Evolutionary conservation across 2,888 invertebrate genomes (phyloP).

Genomic region (Nomada hirtipes): DNA sequence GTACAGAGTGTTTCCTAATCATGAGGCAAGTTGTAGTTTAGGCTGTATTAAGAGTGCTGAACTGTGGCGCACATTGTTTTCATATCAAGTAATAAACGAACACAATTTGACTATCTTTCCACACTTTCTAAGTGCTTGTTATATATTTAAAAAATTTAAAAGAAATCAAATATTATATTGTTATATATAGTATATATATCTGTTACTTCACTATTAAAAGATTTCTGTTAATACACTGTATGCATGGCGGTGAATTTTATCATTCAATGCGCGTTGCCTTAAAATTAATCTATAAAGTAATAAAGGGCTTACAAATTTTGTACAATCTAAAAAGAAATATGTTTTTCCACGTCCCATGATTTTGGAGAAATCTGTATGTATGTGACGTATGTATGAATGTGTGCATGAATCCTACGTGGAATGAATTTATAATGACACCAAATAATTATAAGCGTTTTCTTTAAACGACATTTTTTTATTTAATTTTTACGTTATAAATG

Average conservation of each 20-base stretch:
- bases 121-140: not conserved
- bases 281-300: not conserved
- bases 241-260: too few relatives aligned
- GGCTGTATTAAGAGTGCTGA: not conserved
- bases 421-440: conserved; percentile 67
- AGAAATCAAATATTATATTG: not conserved
- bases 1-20: not conserved
- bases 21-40: not conserved
- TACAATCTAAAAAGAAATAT: not conserved
- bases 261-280: too few relatives aligned
- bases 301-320: conserved; percentile 8
- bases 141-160: not conserved
- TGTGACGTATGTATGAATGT: conserved; percentile 6
- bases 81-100: too few relatives aligned
- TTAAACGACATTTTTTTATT: conserved; percentile 65
- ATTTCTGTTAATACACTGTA: too few relatives aligned
- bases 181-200: too few relatives aligned
- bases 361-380: not conserved
- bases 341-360: not conserved
- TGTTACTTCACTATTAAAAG: too few relatives aligned
- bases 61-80: too few relatives aligned
- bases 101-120: too few relatives aligned
- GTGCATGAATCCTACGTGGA: conserved; percentile 19
- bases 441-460: conserved; percentile 70
- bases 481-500: conserved; percentile 55